Evolutionary conservation across 1,140 invertebrate species (phyloP).

Genomic region (Bicyclus anynana): DNA sequence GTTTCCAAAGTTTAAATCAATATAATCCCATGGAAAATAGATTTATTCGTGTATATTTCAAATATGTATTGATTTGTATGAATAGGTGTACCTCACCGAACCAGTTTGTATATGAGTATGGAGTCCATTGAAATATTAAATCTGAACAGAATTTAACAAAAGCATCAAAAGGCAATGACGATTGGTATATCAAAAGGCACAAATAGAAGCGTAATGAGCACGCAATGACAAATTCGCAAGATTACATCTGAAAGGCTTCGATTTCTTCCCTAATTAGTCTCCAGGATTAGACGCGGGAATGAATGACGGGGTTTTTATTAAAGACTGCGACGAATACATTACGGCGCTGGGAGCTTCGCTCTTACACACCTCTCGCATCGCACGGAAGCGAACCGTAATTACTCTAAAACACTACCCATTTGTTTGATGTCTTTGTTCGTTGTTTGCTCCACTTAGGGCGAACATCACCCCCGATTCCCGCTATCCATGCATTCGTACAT

Average conservation of each 20-base stretch:
- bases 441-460: conserved; percentile 73
- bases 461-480: conserved; percentile 69
- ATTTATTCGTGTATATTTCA: no score
- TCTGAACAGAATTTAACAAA: not conserved
- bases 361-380: conserved; percentile 68
- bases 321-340: conserved; percentile 52
- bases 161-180: not conserved
- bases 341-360: conserved; percentile 39
- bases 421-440: conserved; percentile 77
- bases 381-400: conserved; percentile 74
- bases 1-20: no score
- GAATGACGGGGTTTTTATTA: conserved; percentile 38
- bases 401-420: conserved; percentile 77
- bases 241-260: conserved; percentile 16
- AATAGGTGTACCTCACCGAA: no score
- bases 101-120: no score
- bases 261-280: conserved; percentile 32
- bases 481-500: conserved; percentile 61
- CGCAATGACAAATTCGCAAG: conserved; percentile 10
- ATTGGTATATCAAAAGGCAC: conserved; percentile 1
- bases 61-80: no score
- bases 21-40: no score
- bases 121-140: no score
- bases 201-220: not conserved
- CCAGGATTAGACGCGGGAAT: conserved; percentile 30